Conservation (phyloP, 2,797 vertebrate species). For the Myotis vivesi region DNA sequence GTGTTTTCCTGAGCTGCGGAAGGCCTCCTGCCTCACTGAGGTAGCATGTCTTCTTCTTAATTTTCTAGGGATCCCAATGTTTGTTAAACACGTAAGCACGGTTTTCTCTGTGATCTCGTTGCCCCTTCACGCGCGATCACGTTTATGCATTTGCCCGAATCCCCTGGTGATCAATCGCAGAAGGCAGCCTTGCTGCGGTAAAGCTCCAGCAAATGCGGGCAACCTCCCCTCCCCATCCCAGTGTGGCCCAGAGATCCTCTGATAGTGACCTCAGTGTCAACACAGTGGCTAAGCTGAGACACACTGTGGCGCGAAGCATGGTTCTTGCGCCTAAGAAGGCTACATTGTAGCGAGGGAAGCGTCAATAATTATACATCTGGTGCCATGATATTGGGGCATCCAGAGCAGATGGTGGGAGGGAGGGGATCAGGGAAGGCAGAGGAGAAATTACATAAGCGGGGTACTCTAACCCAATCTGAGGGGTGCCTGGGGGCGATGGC, state of each 20-base stretch:
- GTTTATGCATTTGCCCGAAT: rapidly evolving
- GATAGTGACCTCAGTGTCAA: neutral
- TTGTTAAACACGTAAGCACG: neutral
- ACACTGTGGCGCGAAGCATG: neutral
- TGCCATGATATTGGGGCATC: neutral
- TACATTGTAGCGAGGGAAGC: neutral
- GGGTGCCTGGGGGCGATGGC: neutral
- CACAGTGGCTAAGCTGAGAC: neutral
- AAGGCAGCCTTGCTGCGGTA: neutral
- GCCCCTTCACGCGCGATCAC: neutral
- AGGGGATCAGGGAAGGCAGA: neutral
- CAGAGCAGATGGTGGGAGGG: neutral
- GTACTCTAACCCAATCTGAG: neutral
- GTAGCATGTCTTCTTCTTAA: neutral
- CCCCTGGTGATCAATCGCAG: neutral
- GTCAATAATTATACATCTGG: neutral
- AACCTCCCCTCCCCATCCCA: neutral
- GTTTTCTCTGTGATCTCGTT: neutral
- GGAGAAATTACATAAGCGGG: neutral
- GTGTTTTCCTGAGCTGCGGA: neutral
- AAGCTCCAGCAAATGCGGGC: neutral
- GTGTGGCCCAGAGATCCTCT: neutral
- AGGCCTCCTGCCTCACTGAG: neutral
- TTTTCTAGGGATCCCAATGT: neutral
- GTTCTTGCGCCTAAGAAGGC: neutral